phyloP scores from a whole-genome alignment of 1,140 invertebrate genomes.

The Pseudachorutes palmiensis region DNA sequence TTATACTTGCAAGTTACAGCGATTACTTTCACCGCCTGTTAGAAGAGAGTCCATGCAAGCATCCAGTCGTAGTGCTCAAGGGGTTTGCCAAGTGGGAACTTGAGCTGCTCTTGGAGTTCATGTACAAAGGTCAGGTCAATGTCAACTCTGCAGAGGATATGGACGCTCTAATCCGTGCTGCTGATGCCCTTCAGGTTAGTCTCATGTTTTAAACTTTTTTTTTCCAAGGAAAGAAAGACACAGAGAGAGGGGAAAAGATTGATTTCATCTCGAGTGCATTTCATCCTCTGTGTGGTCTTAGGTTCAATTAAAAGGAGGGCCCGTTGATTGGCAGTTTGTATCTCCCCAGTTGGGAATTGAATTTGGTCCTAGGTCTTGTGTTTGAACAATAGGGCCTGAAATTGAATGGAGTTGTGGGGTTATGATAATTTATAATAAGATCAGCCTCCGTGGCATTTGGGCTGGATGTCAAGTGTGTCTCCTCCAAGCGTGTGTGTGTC shows the following conservation, averaged over 20 bases:
- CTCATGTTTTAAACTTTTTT: neutral
- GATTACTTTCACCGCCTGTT: constrained; percentile 79
- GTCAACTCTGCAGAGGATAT: constrained; percentile 75
- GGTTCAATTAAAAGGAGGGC: neutral
- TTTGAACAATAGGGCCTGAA: neutral
- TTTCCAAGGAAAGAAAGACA: constrained; percentile 13
- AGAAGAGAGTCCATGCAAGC: constrained; percentile 80
- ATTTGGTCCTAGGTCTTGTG: neutral
- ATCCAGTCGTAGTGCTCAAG: constrained; percentile 82
- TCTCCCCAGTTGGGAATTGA: constrained; percentile 1
- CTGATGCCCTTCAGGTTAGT: constrained; percentile 65
- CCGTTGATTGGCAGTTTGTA: constrained; percentile 13
- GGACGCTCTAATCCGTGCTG: constrained; percentile 69
- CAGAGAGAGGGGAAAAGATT: neutral
- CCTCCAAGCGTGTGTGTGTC: constrained; percentile 10
- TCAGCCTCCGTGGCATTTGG: neutral
- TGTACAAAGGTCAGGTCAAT: constrained; percentile 83
- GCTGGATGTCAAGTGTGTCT: neutral
- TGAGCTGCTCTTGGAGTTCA: constrained; percentile 78
- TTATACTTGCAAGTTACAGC: constrained; percentile 74
- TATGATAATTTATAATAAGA: constrained; percentile 4
- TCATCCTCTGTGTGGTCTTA: neutral
- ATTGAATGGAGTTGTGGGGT: constrained; percentile 1
- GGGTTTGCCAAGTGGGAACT: constrained; percentile 78
- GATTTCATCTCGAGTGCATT: neutral